A percentile compares a stretch with the other conserved stretches of the same genome.
phyloP scores from a whole-genome alignment of 30 jellyfish, hydroid and myxozoan species.

The Pelagia noctiluca region DNA sequence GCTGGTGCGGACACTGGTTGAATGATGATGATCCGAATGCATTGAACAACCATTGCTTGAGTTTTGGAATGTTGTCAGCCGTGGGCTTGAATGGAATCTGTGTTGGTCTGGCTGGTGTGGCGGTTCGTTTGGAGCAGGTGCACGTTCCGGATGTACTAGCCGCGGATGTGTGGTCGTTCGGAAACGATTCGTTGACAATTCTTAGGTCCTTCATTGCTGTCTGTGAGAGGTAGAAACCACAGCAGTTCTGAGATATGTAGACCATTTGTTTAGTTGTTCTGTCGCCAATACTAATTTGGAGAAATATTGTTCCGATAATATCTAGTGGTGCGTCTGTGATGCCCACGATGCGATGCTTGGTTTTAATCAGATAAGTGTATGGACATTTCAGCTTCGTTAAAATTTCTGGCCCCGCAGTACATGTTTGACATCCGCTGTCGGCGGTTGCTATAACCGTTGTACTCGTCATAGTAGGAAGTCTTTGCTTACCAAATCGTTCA shows the following conservation, averaged over 20 bases:
- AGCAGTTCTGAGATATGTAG: slow-evolving; percentile 29
- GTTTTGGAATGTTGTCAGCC: slow-evolving; percentile 4
- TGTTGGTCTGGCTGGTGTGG: slow-evolving; percentile 23
- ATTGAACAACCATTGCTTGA: slow-evolving; percentile 14
- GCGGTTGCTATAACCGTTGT: not conserved
- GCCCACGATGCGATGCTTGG: slow-evolving; percentile 22
- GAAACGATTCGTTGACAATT: not conserved
- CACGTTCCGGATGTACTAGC: not conserved
- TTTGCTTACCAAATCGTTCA: not conserved
- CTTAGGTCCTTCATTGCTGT: slow-evolving; percentile 39
- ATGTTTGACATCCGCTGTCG: slow-evolving; percentile 30
- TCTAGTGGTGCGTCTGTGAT: slow-evolving; percentile 29
- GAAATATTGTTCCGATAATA: slow-evolving; percentile 23
- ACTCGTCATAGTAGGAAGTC: not conserved
- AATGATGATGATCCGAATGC: slow-evolving; percentile 40
- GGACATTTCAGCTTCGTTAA: slow-evolving; percentile 11
- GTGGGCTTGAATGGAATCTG: slow-evolving; percentile 17
- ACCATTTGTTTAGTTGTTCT: slow-evolving; percentile 9
- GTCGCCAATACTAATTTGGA: not conserved
- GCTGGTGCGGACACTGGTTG: slow-evolving; percentile 58
- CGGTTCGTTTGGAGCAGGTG: not conserved
- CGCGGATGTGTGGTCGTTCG: slow-evolving; percentile 17
- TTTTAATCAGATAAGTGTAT: not conserved
- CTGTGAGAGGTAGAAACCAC: slow-evolving; percentile 31
- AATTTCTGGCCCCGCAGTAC: slow-evolving; percentile 45